Evolutionary conservation across 2,888 invertebrate genomes (phyloP).

Genomic region (Tillus elongatus): DNA sequence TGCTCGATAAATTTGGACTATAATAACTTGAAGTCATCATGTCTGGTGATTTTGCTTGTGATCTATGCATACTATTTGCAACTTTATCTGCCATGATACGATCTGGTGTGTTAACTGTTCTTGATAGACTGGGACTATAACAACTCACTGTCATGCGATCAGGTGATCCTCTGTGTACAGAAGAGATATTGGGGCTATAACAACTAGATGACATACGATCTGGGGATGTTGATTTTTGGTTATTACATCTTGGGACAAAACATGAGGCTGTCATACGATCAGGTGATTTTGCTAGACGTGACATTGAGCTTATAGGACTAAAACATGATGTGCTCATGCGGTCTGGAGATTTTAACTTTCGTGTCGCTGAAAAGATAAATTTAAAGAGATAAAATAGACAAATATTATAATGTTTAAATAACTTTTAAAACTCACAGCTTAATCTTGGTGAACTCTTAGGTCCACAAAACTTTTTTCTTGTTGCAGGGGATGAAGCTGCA

Average conservation of each 20-base stretch:
- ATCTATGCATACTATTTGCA: too few relatives aligned
- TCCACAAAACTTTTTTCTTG: slow-evolving; percentile 44
- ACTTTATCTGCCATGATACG: too few relatives aligned
- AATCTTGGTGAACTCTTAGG: slow-evolving; percentile 43
- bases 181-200: slow-evolving; percentile 40
- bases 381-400: too few relatives aligned
- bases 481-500: slow-evolving; percentile 43
- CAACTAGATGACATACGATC: slow-evolving; percentile 67
- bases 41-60: too few relatives aligned
- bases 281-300: neutral
- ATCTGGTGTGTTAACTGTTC: neutral
- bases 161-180: slow-evolving; percentile 1
- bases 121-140: neutral
- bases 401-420: slow-evolving; percentile 21
- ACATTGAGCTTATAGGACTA: neutral
- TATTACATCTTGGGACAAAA: too few relatives aligned
- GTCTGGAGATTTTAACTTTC: slow-evolving; percentile 1
- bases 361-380: neutral
- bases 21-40: too few relatives aligned
- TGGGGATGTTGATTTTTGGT: slow-evolving; percentile 51
- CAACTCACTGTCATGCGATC: neutral
- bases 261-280: neutral
- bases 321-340: neutral
- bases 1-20: too few relatives aligned
- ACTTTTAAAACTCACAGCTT: slow-evolving; percentile 40